These are phyloP conservation scores for Ia io DNA, from an alignment of 2,113 vertebrate genomes.

Conservation along the genomic window DNA sequence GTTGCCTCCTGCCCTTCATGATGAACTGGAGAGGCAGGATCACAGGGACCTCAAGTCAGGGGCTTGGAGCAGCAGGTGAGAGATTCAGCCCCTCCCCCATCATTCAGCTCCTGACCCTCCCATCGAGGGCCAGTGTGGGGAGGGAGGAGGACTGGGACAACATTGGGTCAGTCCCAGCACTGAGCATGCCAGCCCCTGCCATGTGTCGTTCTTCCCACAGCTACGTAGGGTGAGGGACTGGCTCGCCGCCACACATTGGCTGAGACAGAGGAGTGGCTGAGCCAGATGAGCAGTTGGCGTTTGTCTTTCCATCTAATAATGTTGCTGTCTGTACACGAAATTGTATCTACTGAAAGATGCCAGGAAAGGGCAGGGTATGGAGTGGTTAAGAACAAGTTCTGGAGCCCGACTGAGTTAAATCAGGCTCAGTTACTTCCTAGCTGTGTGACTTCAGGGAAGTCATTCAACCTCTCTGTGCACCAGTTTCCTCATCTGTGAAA, in stretches of 20 bases:
- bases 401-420: not conserved
- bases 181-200: not conserved
- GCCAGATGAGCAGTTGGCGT: not conserved
- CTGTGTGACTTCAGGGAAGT: not conserved
- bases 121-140: rapidly evolving
- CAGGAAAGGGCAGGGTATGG: not conserved
- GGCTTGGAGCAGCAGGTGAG: not conserved
- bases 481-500: not conserved
- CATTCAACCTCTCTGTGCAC: not conserved
- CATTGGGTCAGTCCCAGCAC: not conserved
- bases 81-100: not conserved
- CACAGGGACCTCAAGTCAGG: not conserved
- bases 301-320: not conserved
- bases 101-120: not conserved
- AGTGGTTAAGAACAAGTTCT: not conserved
- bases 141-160: too few species aligned
- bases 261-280: not conserved
- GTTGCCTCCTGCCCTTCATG: not conserved
- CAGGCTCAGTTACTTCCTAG: not conserved
- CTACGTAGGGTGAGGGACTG: not conserved
- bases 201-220: not conserved
- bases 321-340: not conserved
- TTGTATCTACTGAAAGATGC: not conserved
- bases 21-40: not conserved
- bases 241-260: not conserved